Conservation (phyloP, 2,797 vertebrate species). For the Typhlichthys eigenmanni region DNA sequence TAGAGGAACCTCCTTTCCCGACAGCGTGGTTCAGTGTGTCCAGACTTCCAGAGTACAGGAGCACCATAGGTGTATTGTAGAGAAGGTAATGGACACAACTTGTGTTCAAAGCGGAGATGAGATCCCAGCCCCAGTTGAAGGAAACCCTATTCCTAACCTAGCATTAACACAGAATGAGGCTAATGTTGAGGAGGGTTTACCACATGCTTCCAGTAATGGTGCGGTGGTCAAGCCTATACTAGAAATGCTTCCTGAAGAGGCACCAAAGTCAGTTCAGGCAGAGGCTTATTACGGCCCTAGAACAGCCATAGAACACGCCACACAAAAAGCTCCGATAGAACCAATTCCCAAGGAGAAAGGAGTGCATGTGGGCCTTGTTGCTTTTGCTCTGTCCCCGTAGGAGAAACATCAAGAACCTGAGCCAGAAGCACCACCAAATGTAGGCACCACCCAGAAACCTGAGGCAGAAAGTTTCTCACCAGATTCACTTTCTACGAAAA, state of each 20-base stretch:
- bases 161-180: constrained; percentile 32
- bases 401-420: constrained; percentile 25
- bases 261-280: constrained; percentile 30
- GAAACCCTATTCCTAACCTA: constrained; percentile 37
- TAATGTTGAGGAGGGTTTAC: constrained; percentile 21
- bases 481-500: constrained; percentile 23
- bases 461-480: constrained; percentile 12
- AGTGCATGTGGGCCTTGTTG: background rate
- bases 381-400: background rate
- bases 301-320: constrained; percentile 19
- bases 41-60: constrained; percentile 20
- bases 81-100: background rate
- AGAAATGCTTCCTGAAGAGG: constrained; percentile 40
- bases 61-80: constrained; percentile 44
- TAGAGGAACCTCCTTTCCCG: constrained; percentile 27
- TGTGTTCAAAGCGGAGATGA: constrained; percentile 38
- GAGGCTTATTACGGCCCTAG: constrained; percentile 3
- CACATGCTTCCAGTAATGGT: constrained; percentile 17
- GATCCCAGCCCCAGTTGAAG: constrained; percentile 24
- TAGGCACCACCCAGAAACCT: background rate
- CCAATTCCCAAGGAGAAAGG: constrained; percentile 15
- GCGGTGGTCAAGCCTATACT: constrained; percentile 34
- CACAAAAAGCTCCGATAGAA: constrained; percentile 37
- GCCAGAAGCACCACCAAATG: constrained; percentile 7
- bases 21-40: constrained; percentile 35